Percentiles rank a stretch among this genome's conserved stretches.
These are phyloP conservation scores for Diorhabda sublineata DNA, from an alignment of 1,140 invertebrate genomes.

Conservation along the genomic window DNA sequence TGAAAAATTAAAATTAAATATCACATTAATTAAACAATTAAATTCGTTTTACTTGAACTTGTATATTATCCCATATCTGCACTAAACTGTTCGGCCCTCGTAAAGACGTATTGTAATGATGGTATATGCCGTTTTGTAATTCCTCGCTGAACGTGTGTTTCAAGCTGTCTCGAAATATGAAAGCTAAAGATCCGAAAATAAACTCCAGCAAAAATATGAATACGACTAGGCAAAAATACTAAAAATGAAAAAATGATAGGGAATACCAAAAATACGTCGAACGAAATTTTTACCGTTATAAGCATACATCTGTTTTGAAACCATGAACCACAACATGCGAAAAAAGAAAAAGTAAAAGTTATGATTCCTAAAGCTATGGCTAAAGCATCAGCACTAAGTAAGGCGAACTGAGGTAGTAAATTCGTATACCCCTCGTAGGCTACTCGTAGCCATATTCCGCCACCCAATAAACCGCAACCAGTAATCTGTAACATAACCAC, in stretches of 20 bases:
- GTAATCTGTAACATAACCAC: constrained; percentile 58
- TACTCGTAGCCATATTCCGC: constrained; percentile 69
- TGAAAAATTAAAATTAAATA: constrained; percentile 29
- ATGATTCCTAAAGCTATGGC: constrained; percentile 64
- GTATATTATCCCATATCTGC: constrained; percentile 69
- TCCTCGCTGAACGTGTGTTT: constrained; percentile 61
- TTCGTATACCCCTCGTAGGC: constrained; percentile 67
- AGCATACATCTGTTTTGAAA: constrained; percentile 73
- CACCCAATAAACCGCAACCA: constrained; percentile 68
- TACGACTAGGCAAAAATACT: constrained; percentile 83
- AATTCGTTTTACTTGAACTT: constrained; percentile 57
- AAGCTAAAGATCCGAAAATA: constrained; percentile 69
- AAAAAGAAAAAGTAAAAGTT: constrained; percentile 70
- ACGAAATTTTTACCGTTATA: constrained; percentile 57
- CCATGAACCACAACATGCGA: constrained; percentile 79
- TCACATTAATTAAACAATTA: neutral
- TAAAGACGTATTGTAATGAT: constrained; percentile 63
- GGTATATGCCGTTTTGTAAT: constrained; percentile 62
- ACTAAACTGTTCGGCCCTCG: constrained; percentile 59
- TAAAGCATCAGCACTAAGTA: constrained; percentile 65
- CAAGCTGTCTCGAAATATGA: constrained; percentile 70
- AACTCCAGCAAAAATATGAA: constrained; percentile 76
- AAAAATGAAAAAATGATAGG: constrained; percentile 37
- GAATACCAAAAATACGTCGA: no score
- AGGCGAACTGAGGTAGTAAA: constrained; percentile 65